Conservation (phyloP, 2,888 invertebrate species). For the Catocala nupta region DNA sequence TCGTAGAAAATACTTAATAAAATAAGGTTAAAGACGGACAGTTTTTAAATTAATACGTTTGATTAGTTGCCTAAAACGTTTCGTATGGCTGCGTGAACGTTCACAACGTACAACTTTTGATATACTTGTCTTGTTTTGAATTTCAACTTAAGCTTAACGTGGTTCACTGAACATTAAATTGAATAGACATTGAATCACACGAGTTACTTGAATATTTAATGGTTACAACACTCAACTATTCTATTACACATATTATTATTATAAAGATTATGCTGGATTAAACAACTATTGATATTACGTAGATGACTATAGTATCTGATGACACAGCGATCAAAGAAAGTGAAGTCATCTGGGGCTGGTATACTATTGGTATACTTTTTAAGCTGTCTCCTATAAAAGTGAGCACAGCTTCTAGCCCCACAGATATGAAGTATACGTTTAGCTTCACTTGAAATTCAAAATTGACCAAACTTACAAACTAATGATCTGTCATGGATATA, state of each 20-base stretch:
- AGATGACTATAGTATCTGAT: no score
- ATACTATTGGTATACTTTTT: no score
- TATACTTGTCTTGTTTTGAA: conserved; percentile 28
- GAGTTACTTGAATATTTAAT: background rate
- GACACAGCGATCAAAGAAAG: no score
- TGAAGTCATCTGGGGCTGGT: no score
- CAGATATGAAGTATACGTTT: background rate
- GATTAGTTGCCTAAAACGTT: conserved; percentile 47
- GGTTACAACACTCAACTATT: background rate
- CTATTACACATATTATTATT: no score
- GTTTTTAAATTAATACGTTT: conserved; percentile 45
- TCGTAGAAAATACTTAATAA: conserved; percentile 46
- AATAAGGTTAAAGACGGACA: conserved; percentile 57
- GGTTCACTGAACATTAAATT: background rate
- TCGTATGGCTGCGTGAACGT: conserved; percentile 46
- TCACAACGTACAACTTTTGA: conserved; percentile 37
- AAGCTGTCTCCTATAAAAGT: no score
- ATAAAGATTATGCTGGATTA: no score
- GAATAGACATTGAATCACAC: no score
- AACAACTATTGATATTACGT: no score
- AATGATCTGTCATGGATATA: conserved; percentile 60
- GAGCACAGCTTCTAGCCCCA: no score
- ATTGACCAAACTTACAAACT: conserved; percentile 47
- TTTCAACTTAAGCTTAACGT: conserved; percentile 18
- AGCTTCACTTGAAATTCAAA: conserved; percentile 35